Conservation (phyloP, 2,113 vertebrate species). For the Anoplopoma fimbria region DNA sequence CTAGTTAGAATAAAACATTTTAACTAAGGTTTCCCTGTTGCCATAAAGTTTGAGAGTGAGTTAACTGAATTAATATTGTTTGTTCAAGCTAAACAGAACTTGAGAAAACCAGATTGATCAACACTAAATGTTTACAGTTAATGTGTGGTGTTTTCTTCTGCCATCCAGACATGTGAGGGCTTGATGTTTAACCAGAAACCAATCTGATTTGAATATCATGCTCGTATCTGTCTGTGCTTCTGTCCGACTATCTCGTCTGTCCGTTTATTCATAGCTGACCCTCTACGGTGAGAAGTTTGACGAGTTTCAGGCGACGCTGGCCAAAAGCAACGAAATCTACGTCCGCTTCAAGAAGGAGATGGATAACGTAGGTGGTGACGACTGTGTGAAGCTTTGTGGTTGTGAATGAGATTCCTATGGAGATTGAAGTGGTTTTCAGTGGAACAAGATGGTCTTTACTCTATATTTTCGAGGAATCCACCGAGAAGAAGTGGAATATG, state of each 20-base stretch:
- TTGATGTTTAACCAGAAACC: neutral
- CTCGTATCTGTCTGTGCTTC: neutral
- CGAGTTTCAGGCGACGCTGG: constrained; percentile 94
- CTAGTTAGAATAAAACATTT: neutral
- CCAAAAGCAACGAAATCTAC: constrained; percentile 98
- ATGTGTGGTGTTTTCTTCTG: neutral
- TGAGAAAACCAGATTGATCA: neutral
- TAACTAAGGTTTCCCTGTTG: neutral
- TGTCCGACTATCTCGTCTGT: neutral
- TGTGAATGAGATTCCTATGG: neutral
- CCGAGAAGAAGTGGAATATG: neutral
- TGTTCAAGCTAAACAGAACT: neutral
- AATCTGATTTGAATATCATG: neutral
- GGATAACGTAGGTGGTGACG: constrained; percentile 89
- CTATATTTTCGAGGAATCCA: no score
- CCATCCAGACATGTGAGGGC: neutral
- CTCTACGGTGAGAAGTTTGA: constrained; percentile 97
- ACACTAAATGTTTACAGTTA: neutral
- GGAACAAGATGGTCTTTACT: neutral
- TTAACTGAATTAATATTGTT: neutral
- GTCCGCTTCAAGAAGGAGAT: constrained; percentile 95
- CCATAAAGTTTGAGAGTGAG: neutral
- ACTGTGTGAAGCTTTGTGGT: neutral
- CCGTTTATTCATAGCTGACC: constrained; percentile 84
- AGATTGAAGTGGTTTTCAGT: neutral